Conservation (phyloP, 2,113 vertebrate genomes). For the Phylloscopus trochilus region DNA sequence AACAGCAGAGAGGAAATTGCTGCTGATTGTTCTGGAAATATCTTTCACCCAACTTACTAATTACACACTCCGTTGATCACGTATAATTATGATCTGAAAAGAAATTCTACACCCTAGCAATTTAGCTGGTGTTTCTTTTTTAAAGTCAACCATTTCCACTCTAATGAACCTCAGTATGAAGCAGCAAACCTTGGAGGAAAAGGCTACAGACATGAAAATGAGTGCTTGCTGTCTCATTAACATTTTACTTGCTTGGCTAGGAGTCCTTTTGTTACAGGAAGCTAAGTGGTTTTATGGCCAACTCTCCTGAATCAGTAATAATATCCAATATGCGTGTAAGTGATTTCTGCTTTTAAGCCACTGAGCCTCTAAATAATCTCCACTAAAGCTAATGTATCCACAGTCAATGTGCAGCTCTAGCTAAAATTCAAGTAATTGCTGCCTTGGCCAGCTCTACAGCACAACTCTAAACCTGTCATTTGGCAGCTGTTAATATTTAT, state of each 20-base stretch:
- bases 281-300: conserved; percentile 59
- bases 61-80: conserved; percentile 45
- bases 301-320: conserved; percentile 49
- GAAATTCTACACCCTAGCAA: conserved; percentile 11
- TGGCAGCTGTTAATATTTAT: conserved; percentile 26
- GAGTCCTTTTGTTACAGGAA: conserved; percentile 57
- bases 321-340: conserved; percentile 40
- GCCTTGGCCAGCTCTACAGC: neutral
- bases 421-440: conserved; percentile 51
- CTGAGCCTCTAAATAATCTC: conserved; percentile 47
- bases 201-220: conserved; percentile 30
- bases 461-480: neutral
- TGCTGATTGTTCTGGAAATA: conserved; percentile 55
- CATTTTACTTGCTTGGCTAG: conserved; percentile 57
- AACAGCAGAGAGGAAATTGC: conserved; percentile 43
- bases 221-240: conserved; percentile 55
- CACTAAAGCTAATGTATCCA: conserved; percentile 39
- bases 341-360: conserved; percentile 60
- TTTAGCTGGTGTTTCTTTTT: conserved; percentile 22
- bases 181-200: conserved; percentile 22
- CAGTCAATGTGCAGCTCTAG: neutral
- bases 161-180: conserved; percentile 34
- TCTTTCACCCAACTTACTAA: conserved; percentile 46
- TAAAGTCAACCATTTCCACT: conserved; percentile 23
- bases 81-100: conserved; percentile 53